Conservation (phyloP, 2,113 vertebrate species). For the Peromyscus leucopus region DNA sequence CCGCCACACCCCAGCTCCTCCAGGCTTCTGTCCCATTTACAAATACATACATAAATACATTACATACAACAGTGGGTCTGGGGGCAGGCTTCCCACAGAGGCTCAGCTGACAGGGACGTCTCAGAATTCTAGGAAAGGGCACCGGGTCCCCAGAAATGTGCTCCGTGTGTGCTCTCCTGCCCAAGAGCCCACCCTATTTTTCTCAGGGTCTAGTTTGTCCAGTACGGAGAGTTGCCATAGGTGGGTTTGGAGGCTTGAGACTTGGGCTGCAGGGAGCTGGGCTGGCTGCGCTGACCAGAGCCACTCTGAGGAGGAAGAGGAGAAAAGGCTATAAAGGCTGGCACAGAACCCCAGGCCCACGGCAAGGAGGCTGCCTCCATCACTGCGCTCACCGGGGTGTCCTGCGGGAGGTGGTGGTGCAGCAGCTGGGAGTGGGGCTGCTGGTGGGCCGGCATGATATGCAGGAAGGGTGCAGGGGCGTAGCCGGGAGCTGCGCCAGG, state of each 20-base stretch:
- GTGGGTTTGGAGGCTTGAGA: slow-evolving; percentile 90
- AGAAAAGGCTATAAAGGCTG: slow-evolving; percentile 26
- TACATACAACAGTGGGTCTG: slow-evolving; percentile 90
- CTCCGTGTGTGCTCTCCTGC: slow-evolving; percentile 45
- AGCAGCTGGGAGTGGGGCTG: slow-evolving; percentile 97
- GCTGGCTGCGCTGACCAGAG: slow-evolving; percentile 88
- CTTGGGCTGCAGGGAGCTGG: slow-evolving; percentile 91
- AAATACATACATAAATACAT: slow-evolving; percentile 93
- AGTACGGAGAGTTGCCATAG: slow-evolving; percentile 90
- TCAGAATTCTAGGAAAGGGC: slow-evolving; percentile 69
- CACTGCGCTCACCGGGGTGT: slow-evolving; percentile 86
- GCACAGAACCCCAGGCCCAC: not conserved
- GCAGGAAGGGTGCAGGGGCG: slow-evolving; percentile 93
- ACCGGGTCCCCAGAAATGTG: slow-evolving; percentile 75
- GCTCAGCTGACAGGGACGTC: slow-evolving; percentile 83
- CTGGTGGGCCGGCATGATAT: slow-evolving; percentile 96
- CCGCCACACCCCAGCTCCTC: slow-evolving; percentile 78
- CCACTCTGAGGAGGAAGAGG: slow-evolving; percentile 84
- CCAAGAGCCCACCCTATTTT: not conserved
- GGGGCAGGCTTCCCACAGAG: slow-evolving; percentile 80
- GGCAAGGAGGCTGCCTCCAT: not conserved
- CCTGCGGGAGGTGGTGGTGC: slow-evolving; percentile 93
- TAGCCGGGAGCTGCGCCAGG: slow-evolving; percentile 95
- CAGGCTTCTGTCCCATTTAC: slow-evolving; percentile 90
- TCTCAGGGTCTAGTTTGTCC: slow-evolving; percentile 87